These are phyloP conservation scores for Gila robusta DNA, from an alignment of 2,797 vertebrate species.

Conservation along the genomic window DNA sequence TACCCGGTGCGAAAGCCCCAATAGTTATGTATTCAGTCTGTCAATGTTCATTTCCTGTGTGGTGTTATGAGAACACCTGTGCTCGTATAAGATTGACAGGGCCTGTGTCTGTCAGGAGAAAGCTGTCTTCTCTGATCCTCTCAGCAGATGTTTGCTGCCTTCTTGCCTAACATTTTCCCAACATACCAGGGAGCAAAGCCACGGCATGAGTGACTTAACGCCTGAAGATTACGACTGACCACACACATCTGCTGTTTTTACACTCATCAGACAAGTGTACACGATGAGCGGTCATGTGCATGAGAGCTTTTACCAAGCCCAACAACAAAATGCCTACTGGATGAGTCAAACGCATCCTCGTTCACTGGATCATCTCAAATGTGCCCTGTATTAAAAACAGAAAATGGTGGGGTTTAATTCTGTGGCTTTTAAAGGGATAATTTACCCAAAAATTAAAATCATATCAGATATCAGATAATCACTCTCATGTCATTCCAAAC, in stretches of 20 bases:
- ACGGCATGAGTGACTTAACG: conserved; percentile 67
- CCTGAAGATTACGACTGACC: conserved; percentile 72
- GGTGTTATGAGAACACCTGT: conserved; percentile 29
- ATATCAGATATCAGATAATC: neutral
- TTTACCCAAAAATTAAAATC: neutral
- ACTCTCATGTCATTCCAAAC: neutral
- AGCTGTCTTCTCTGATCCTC: conserved; percentile 32
- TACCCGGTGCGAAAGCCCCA: no score
- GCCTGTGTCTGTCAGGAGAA: conserved; percentile 20
- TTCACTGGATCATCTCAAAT: conserved; percentile 47
- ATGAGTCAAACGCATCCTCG: conserved; percentile 34
- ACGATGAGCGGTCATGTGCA: conserved; percentile 25
- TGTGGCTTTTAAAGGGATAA: neutral
- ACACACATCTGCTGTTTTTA: conserved; percentile 64
- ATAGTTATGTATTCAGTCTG: neutral
- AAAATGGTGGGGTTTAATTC: conserved; percentile 35
- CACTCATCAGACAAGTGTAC: conserved; percentile 40
- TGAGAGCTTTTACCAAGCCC: conserved; percentile 40
- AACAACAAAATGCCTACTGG: conserved; percentile 41
- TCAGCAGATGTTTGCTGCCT: conserved; percentile 62
- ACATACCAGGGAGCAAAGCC: conserved; percentile 59
- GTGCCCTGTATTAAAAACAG: conserved; percentile 39
- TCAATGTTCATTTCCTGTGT: neutral
- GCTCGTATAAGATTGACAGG: conserved; percentile 27
- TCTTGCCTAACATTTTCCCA: conserved; percentile 47